Percentiles rank a stretch among this genome's conserved stretches.
These are phyloP conservation scores for Melipona bicolor DNA, from an alignment of 2,888 invertebrate genomes.

Conservation along the genomic window DNA sequence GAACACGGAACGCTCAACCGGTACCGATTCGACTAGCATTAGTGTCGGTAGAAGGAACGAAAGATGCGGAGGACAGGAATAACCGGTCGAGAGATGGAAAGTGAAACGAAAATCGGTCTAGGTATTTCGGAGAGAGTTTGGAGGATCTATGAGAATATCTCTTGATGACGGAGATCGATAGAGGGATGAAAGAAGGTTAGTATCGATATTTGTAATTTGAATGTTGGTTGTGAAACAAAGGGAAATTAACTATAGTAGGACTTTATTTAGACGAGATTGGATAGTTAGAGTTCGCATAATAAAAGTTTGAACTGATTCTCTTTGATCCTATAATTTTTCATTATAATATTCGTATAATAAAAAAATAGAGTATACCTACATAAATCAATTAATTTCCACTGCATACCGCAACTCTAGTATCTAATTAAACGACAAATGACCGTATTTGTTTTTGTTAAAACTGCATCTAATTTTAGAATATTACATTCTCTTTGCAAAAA, in stretches of 20 bases:
- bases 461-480: too few relatives aligned
- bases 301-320: neutral
- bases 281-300: neutral
- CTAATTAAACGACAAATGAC: neutral
- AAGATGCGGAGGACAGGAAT: neutral
- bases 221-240: neutral
- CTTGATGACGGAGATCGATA: neutral
- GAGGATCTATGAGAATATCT: neutral
- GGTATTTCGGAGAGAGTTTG: neutral
- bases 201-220: neutral
- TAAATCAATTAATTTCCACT: neutral
- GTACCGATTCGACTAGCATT: slow-evolving; percentile 50
- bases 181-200: neutral
- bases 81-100: slow-evolving; percentile 18
- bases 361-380: neutral
- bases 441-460: too few relatives aligned
- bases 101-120: slow-evolving; percentile 13
- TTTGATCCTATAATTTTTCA: neutral
- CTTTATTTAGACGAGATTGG: neutral
- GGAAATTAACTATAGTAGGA: too few relatives aligned
- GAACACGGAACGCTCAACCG: slow-evolving; percentile 48
- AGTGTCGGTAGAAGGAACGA: slow-evolving; percentile 21
- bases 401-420: neutral
- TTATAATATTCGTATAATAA: too few relatives aligned
- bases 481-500: too few relatives aligned